A percentile compares a stretch with the other conserved stretches of the same genome.
Evolutionary conservation across 2,797 vertebrate species (phyloP).

Genomic region (Falco biarmicus): DNA sequence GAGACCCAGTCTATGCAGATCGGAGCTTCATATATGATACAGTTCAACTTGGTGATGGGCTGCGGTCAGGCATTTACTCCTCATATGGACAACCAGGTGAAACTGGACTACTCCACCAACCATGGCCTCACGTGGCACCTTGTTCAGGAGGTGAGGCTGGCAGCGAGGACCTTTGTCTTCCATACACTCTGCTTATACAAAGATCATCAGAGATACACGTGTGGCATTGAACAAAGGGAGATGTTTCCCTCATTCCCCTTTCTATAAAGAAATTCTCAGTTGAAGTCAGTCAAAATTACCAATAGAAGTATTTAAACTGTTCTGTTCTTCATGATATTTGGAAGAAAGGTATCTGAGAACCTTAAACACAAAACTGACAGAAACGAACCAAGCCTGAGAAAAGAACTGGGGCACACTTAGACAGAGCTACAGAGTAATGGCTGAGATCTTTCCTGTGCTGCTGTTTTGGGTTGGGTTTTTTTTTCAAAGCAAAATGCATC

Average conservation of each 20-base stretch:
- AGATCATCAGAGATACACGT: background rate
- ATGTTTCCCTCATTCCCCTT: background rate
- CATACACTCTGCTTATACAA: background rate
- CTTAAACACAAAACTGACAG: background rate
- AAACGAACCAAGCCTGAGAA: background rate
- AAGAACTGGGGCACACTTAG: background rate
- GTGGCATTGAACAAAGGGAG: background rate
- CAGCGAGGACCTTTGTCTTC: background rate
- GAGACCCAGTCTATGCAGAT: slow-evolving; percentile 99
- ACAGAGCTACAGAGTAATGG: background rate
- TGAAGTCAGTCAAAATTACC: background rate
- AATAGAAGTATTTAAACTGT: background rate
- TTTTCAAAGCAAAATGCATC: slow-evolving; percentile 46
- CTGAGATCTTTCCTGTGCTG: slow-evolving; percentile 10
- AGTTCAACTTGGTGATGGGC: slow-evolving; percentile 97
- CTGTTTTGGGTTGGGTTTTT: background rate
- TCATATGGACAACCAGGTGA: slow-evolving; percentile 96
- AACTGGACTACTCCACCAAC: slow-evolving; percentile 97
- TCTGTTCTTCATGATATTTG: background rate
- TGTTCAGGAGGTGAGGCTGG: slow-evolving; percentile 90
- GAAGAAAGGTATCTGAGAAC: background rate
- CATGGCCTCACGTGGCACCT: slow-evolving; percentile 98
- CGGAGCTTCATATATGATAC: slow-evolving; percentile 95
- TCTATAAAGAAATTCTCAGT: background rate
- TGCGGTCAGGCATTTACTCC: slow-evolving; percentile 90